Conservation (phyloP, 2,888 invertebrate species). For the Andrena marginata region DNA sequence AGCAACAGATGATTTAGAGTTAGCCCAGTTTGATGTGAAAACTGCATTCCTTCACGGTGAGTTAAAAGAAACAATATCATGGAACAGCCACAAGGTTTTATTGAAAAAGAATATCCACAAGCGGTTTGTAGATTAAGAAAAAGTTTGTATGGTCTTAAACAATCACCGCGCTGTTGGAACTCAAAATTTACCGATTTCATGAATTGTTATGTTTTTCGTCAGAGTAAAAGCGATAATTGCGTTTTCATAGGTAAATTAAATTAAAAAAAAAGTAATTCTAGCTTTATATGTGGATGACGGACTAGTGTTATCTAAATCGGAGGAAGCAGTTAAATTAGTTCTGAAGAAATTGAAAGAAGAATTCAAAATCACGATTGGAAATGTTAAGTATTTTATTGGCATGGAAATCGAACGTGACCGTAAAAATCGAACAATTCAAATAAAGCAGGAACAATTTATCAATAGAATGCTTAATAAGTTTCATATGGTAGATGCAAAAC, state of each 20-base stretch:
- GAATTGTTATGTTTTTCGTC: conserved; percentile 1
- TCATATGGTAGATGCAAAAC: conserved; percentile 15
- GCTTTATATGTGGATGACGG: conserved; percentile 34
- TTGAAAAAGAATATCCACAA: neutral
- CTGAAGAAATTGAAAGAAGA: neutral
- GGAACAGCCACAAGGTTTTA: conserved; percentile 4
- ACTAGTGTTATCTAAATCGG: neutral
- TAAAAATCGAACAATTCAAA: neutral
- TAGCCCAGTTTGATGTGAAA: too few relatives aligned
- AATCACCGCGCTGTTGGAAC: conserved; percentile 25
- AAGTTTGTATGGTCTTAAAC: conserved; percentile 26
- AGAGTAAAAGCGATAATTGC: conserved; percentile 14
- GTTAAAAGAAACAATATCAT: neutral
- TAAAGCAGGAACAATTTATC: conserved; percentile 9
- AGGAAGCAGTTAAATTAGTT: neutral
- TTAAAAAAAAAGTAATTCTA: neutral
- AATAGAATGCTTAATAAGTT: conserved; percentile 3
- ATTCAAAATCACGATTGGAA: neutral
- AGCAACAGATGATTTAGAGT: too few relatives aligned
- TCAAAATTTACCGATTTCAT: conserved; percentile 2
- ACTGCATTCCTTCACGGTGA: too few relatives aligned
- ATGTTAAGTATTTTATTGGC: conserved; percentile 5
- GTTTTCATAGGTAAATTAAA: conserved; percentile 13
- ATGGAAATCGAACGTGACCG: conserved; percentile 26
- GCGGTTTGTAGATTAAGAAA: neutral